Evolutionary conservation across 2,113 vertebrate genomes (phyloP).

Genomic region (Scomber colias): DNA sequence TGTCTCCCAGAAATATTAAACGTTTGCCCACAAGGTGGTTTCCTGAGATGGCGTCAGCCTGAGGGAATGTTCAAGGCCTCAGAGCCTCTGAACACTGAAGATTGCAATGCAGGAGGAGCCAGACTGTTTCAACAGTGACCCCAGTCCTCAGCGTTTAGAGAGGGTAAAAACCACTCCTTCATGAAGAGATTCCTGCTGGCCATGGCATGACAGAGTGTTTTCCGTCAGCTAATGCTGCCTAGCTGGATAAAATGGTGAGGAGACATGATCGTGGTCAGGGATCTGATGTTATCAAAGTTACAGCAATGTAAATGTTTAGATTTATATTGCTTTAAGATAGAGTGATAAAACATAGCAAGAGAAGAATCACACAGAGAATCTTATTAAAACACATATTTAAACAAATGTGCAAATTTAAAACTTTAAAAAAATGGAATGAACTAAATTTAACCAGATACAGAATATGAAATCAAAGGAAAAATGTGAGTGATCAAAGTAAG

Average conservation of each 20-base stretch:
- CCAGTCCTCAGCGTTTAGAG: constrained; percentile 54
- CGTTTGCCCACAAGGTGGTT: constrained; percentile 66
- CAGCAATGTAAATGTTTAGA: background rate
- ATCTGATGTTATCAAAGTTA: constrained; percentile 5
- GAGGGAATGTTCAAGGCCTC: constrained; percentile 72
- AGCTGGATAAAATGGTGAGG: constrained; percentile 27
- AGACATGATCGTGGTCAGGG: constrained; percentile 40
- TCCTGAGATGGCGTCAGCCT: constrained; percentile 77
- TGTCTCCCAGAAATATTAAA: constrained; percentile 61
- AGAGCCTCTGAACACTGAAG: constrained; percentile 15
- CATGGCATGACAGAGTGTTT: constrained; percentile 67
- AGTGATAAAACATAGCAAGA: background rate
- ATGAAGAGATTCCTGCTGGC: constrained; percentile 62
- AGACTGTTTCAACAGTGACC: constrained; percentile 61
- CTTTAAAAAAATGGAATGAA: background rate
- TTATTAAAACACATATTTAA: too few species aligned
- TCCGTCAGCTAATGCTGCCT: constrained; percentile 40
- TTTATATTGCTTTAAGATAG: background rate
- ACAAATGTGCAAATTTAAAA: too few species aligned
- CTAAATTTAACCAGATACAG: background rate
- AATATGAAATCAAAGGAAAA: constrained; percentile 1
- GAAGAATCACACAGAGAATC: background rate
- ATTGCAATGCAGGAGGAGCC: constrained; percentile 51
- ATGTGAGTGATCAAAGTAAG: background rate
- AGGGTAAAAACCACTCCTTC: constrained; percentile 59